Conservation (phyloP, 2,797 vertebrate genomes). For the Gambusia yucatana region DNA sequence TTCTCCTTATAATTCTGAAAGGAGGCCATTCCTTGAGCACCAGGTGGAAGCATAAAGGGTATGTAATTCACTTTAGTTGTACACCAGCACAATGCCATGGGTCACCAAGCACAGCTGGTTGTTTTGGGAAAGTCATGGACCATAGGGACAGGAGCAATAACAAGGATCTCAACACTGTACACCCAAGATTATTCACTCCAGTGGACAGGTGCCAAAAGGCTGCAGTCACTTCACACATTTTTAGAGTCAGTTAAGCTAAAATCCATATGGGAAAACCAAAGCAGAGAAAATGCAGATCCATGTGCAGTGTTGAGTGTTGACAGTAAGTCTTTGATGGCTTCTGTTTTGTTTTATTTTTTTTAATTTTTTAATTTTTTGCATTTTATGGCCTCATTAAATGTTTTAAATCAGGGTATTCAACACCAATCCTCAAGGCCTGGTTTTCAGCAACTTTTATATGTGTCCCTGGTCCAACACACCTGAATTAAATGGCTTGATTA, state of each 20-base stretch:
- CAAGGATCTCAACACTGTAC: background rate
- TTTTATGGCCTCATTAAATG: background rate
- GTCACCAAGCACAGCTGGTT: slow-evolving; percentile 17
- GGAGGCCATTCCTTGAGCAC: background rate
- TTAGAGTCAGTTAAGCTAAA: background rate
- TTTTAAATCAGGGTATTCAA: background rate
- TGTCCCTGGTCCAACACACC: too few species aligned
- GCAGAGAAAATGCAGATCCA: background rate
- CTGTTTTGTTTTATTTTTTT: background rate
- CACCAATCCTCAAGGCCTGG: too few species aligned
- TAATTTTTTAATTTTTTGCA: too few species aligned
- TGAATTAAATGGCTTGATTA: too few species aligned
- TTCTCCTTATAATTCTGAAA: background rate
- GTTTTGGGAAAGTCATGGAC: background rate
- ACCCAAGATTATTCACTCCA: background rate
- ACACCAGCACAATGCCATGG: slow-evolving; percentile 11
- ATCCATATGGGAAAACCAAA: background rate
- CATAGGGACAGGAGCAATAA: background rate
- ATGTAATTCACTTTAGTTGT: slow-evolving; percentile 29
- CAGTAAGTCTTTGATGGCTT: background rate
- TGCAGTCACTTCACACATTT: background rate
- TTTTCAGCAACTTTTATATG: too few species aligned
- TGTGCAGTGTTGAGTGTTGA: background rate
- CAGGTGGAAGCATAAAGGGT: slow-evolving; percentile 21
- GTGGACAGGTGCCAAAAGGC: background rate